Percentiles rank a stretch among this genome's conserved stretches.
phyloP scores from a whole-genome alignment of 1,140 invertebrate genomes.

The Drepana arcuata region DNA sequence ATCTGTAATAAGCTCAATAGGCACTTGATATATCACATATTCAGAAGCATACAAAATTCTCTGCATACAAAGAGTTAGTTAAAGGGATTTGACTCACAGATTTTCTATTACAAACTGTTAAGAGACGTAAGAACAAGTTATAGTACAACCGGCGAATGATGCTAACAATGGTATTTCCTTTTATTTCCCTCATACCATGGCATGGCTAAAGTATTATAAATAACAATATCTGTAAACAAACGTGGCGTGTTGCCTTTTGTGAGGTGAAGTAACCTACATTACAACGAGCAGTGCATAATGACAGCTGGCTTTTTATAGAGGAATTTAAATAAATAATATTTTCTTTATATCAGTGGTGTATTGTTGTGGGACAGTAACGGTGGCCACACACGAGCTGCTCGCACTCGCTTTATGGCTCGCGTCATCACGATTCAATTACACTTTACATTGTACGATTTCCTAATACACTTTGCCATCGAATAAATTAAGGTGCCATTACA shows the following conservation, averaged over 20 bases:
- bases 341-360: slow-evolving; percentile 66
- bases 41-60: too few species aligned
- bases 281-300: slow-evolving; percentile 35
- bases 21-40: too few species aligned
- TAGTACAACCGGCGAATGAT: neutral
- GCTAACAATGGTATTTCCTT: slow-evolving; percentile 11
- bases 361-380: slow-evolving; percentile 58
- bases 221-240: slow-evolving; percentile 24
- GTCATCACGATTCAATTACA: slow-evolving; percentile 14
- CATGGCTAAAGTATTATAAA: slow-evolving; percentile 16
- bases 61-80: too few species aligned
- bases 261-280: slow-evolving; percentile 28
- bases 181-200: slow-evolving; percentile 10
- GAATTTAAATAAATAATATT: slow-evolving; percentile 69
- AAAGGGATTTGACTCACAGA: too few species aligned
- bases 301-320: slow-evolving; percentile 42
- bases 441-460: slow-evolving; percentile 42
- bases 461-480: too few species aligned
- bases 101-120: too few species aligned
- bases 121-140: slow-evolving; percentile 4
- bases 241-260: slow-evolving; percentile 16
- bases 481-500: too few species aligned
- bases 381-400: slow-evolving; percentile 59
- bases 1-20: too few species aligned
- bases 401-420: slow-evolving; percentile 37